These are phyloP conservation scores for Synanthedon andrenaeformis DNA, from an alignment of 2,888 invertebrate genomes.

Conservation along the genomic window DNA sequence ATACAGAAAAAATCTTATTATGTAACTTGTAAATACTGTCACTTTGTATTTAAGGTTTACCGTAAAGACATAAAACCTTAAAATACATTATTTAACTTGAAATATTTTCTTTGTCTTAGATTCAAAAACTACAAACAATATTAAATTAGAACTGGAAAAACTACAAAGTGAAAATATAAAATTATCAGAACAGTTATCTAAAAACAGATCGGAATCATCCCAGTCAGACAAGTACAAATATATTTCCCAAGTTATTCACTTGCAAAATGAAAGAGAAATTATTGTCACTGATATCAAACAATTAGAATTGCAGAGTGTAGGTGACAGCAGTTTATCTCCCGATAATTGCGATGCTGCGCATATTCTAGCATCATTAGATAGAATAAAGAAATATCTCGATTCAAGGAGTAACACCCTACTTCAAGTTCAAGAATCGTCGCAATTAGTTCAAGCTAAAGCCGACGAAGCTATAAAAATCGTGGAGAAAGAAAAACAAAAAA, in stretches of 20 bases:
- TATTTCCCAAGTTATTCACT: conserved; percentile 24
- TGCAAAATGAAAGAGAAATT: conserved; percentile 39
- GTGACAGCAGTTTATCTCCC: conserved; percentile 34
- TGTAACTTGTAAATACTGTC: too few relatives aligned
- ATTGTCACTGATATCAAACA: conserved; percentile 42
- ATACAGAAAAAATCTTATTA: too few relatives aligned
- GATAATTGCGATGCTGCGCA: conserved; percentile 30
- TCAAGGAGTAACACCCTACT: conserved; percentile 31
- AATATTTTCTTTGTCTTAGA: conserved; percentile 20
- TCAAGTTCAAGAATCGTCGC: conserved; percentile 47
- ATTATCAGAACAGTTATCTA: conserved; percentile 36
- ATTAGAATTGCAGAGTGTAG: conserved; percentile 42
- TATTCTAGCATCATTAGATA: conserved; percentile 34
- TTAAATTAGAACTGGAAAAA: conserved; percentile 48
- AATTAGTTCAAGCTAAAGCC: conserved; percentile 47
- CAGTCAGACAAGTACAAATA: conserved; percentile 29
- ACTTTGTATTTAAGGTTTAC: too few relatives aligned
- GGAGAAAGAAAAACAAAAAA: conserved; percentile 54
- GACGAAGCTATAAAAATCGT: conserved; percentile 51
- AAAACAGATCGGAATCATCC: conserved; percentile 29
- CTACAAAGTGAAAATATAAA: conserved; percentile 32
- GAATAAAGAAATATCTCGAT: conserved; percentile 33
- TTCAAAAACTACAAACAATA: conserved; percentile 56
- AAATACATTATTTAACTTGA: too few relatives aligned
- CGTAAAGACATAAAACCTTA: too few relatives aligned